These are phyloP conservation scores for Creontiades dilutus DNA, from an alignment of 2,888 invertebrate genomes.

Conservation along the genomic window DNA sequence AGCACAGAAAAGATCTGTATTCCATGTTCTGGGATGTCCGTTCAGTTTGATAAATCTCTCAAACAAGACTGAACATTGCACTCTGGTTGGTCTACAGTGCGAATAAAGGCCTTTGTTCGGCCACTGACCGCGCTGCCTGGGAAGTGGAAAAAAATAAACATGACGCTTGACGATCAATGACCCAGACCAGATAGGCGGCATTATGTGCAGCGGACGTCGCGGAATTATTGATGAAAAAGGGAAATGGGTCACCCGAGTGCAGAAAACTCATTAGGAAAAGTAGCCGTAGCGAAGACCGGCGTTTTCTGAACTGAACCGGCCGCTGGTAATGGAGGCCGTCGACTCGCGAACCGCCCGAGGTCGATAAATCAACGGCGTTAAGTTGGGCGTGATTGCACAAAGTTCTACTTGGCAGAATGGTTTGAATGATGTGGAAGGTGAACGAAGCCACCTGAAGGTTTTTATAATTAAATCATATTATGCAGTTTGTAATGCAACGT, in stretches of 20 bases:
- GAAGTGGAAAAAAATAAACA: neutral
- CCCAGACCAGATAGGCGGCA: neutral
- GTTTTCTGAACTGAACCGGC: slow-evolving; percentile 3
- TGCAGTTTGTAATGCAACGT: too few species aligned
- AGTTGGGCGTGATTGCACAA: too few species aligned
- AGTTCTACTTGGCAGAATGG: too few species aligned
- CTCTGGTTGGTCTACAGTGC: too few species aligned
- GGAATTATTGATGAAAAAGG: slow-evolving; percentile 20
- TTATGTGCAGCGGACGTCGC: neutral
- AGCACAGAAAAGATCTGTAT: too few species aligned
- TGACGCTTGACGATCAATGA: slow-evolving; percentile 14
- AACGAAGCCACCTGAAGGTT: too few species aligned
- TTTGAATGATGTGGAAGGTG: too few species aligned
- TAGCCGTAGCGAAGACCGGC: neutral
- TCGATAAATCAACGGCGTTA: neutral
- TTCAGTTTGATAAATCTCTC: too few species aligned
- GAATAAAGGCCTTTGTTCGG: neutral
- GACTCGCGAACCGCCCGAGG: neutral
- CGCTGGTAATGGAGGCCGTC: neutral
- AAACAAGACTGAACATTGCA: too few species aligned
- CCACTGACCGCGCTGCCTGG: neutral
- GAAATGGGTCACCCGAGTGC: slow-evolving; percentile 26
- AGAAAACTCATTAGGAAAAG: slow-evolving; percentile 38
- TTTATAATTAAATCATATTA: too few species aligned
- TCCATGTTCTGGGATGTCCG: too few species aligned